Percentiles rank a stretch among this genome's conserved stretches.
These are phyloP conservation scores for Stegastes partitus DNA, from an alignment of 2,113 vertebrate species.

Conservation along the genomic window DNA sequence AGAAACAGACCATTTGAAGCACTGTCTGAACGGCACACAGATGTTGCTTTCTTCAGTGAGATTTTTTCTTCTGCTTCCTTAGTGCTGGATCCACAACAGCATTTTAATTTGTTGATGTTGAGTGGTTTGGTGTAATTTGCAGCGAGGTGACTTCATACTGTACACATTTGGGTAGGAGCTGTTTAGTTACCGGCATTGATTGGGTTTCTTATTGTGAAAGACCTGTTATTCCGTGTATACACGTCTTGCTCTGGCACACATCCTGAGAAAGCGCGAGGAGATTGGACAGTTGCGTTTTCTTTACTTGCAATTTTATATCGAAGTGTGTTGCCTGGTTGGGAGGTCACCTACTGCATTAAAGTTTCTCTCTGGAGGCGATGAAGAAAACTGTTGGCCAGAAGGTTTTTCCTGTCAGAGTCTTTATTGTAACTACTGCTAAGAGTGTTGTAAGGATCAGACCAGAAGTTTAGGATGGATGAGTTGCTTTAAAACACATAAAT, in stretches of 20 bases:
- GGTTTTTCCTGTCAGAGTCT: constrained; percentile 39
- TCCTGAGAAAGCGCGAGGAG: constrained; percentile 59
- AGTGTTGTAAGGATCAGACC: constrained; percentile 2
- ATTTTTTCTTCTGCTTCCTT: constrained; percentile 38
- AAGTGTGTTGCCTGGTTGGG: constrained; percentile 44
- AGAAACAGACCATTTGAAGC: constrained; percentile 34
- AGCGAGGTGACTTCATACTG: constrained; percentile 66
- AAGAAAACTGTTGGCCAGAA: constrained; percentile 33
- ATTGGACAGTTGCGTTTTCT: constrained; percentile 43
- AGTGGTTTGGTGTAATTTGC: constrained; percentile 56
- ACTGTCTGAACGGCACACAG: constrained; percentile 4
- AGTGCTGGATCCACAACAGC: constrained; percentile 26
- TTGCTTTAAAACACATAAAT: constrained; percentile 46
- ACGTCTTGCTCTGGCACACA: constrained; percentile 47
- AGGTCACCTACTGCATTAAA: constrained; percentile 41
- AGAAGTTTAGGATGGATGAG: constrained; percentile 39
- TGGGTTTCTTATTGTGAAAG: constrained; percentile 66
- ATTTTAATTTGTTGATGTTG: constrained; percentile 63
- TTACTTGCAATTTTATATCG: constrained; percentile 53
- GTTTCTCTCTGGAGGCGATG: constrained; percentile 24
- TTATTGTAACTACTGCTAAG: constrained; percentile 39
- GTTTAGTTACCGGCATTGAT: constrained; percentile 48
- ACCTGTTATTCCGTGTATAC: constrained; percentile 57
- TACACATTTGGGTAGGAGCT: constrained; percentile 43
- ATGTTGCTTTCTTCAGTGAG: constrained; percentile 2